Evolutionary conservation across 2,797 vertebrate species (phyloP).

Genomic region (Pelochelys cantorii): DNA sequence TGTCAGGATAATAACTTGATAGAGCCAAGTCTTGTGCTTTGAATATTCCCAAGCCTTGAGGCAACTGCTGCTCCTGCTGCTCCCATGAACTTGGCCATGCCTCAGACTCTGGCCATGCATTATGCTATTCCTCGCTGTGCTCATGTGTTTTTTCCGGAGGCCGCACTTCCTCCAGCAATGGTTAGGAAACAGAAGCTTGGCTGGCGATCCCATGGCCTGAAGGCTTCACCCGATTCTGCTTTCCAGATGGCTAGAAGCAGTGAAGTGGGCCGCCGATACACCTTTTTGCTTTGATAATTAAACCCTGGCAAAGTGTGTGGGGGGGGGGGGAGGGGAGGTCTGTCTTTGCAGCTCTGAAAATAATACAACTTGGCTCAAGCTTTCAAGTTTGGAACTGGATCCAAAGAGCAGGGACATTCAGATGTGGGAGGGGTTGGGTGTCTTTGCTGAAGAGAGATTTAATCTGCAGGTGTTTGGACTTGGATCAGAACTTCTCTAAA

Average conservation of each 20-base stretch:
- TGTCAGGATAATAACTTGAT: fast-evolving
- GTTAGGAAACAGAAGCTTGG: neutral
- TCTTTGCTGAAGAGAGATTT: fast-evolving
- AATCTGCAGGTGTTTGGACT: neutral
- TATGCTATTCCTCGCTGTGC: neutral
- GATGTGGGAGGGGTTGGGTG: neutral
- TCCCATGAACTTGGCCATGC: fast-evolving
- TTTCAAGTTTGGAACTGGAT: neutral
- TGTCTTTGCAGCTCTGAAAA: neutral
- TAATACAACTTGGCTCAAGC: neutral
- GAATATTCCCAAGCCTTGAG: fast-evolving
- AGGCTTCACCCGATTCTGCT: neutral
- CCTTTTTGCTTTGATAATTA: fast-evolving
- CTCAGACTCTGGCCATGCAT: fast-evolving
- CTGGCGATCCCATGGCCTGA: neutral
- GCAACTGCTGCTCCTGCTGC: neutral
- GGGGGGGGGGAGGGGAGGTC: neutral
- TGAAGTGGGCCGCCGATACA: fast-evolving
- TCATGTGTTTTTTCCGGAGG: fast-evolving
- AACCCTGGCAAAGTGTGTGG: neutral
- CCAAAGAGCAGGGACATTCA: neutral
- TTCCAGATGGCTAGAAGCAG: neutral
- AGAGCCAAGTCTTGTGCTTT: neutral
- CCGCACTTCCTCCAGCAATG: neutral
- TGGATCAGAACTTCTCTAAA: neutral